phyloP scores from a whole-genome alignment of 2,888 invertebrate species.

The Cataglyphis livida region DNA sequence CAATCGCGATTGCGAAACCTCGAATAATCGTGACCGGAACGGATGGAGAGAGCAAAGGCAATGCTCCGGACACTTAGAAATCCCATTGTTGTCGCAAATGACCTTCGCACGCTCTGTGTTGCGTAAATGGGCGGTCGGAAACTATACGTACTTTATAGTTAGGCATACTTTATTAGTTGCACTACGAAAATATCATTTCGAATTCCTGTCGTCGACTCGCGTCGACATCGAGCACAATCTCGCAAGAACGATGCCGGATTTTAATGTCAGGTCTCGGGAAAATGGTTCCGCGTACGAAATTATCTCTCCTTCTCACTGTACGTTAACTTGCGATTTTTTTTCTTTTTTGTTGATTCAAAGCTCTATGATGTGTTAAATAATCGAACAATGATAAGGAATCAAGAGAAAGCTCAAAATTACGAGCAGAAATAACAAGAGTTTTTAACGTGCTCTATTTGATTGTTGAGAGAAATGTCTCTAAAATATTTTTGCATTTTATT shows the following conservation, averaged over 20 bases:
- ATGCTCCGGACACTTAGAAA: constrained; percentile 66
- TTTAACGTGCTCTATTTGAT: neutral
- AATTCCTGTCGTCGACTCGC: constrained; percentile 61
- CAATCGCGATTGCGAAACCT: constrained; percentile 70
- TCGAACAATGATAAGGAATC: neutral
- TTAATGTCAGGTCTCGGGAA: constrained; percentile 46
- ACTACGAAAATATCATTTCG: constrained; percentile 68
- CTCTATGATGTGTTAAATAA: neutral
- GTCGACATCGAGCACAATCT: constrained; percentile 59
- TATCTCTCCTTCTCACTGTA: constrained; percentile 35
- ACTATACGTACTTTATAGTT: constrained; percentile 68
- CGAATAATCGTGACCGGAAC: constrained; percentile 73
- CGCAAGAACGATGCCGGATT: constrained; percentile 52
- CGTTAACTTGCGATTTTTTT: neutral
- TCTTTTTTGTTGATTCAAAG: neutral
- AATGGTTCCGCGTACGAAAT: constrained; percentile 38
- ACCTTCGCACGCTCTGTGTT: constrained; percentile 73
- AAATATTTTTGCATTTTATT: neutral
- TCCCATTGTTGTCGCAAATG: constrained; percentile 74
- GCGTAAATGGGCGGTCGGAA: constrained; percentile 76
- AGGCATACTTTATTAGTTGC: constrained; percentile 63
- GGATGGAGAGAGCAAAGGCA: constrained; percentile 68
- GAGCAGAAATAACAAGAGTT: neutral
- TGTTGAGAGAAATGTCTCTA: neutral
- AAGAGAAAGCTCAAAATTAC: neutral